phyloP scores from a whole-genome alignment of 2,888 invertebrate species.

The Chaitophorus viminalis region DNA sequence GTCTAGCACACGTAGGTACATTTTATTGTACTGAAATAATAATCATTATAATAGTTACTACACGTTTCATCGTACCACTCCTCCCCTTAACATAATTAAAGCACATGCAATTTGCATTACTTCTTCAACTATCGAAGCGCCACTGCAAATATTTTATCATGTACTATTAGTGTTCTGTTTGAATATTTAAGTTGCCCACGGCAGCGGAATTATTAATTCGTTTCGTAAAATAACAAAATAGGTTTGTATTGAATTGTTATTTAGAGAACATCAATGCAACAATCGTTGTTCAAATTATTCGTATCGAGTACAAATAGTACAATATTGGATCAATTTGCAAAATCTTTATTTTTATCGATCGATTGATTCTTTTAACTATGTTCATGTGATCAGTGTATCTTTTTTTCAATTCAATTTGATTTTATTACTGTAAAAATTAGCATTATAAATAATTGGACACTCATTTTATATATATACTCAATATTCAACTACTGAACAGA shows the following conservation, averaged over 20 bases:
- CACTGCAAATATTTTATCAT: no score
- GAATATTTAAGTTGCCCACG: background rate
- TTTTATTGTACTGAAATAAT: background rate
- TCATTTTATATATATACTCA: no score
- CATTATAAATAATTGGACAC: no score
- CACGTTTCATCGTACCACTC: no score
- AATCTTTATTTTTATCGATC: background rate
- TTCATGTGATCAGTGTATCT: background rate
- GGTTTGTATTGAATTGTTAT: background rate
- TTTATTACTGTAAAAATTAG: background rate
- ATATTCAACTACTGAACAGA: no score
- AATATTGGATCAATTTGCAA: background rate
- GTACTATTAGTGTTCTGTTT: background rate
- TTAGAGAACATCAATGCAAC: background rate
- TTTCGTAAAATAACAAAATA: constrained; percentile 12
- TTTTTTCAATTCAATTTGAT: background rate
- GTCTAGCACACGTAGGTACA: background rate
- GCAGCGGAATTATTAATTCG: constrained; percentile 22
- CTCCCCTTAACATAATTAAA: no score
- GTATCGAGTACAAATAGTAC: background rate
- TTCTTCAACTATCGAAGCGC: no score
- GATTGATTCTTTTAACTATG: background rate
- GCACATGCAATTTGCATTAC: no score
- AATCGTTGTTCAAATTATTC: background rate
- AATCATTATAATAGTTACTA: background rate